Evolutionary conservation across 2,113 vertebrate species (phyloP), one percentile per base, ranked within the genome.

Genomic region (Chlorocebus sabaeus): DNA sequence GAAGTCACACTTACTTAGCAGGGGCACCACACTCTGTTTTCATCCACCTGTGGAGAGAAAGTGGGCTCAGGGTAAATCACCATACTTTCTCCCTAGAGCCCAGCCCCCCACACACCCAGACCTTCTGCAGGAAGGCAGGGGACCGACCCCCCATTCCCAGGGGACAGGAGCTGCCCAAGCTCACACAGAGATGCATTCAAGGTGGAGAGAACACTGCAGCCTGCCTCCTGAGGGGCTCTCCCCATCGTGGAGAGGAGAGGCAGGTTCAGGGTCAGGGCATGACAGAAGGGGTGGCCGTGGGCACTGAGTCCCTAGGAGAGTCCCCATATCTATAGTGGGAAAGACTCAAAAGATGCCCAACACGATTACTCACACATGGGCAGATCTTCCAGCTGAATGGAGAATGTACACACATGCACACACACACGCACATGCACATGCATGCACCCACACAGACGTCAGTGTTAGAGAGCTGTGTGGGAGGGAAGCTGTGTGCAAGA

Each of bases 21-120:
- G 98, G 98, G 57, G 70, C 94, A 43, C 99, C 99, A 67, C 99
- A 99, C 12, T 99, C 99, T 12, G 99, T 96, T 97, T 99, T 99
- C 97, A 96, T 99, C 99, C 99, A 99, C 97, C 99, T 99, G 97
- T 16, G 93, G 86, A 94, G 10, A 97, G 52, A 91, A 90, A 52
- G 55, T 90, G 0, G 0, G 9, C 35, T 76, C 32, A 20, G 52
- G 0, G 0, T 97, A 5, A 96, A 11, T 27, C 64, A 30, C 6
- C 4, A 1, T 3, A 1, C 12, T 11, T 18, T 27, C 35, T 38
- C 72, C 92, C 93, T 55, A n/a, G 86, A 23, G 89, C 32, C 50
- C 30, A 2, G 25, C 30, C 76, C 82, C 1, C 1, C 2, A 8
- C 25, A 16, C 4, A 5, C 23, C 61, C 32, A 23, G 72, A 16